phyloP scores from a whole-genome alignment of 2,888 invertebrate genomes.

The Drosophila limbata region DNA sequence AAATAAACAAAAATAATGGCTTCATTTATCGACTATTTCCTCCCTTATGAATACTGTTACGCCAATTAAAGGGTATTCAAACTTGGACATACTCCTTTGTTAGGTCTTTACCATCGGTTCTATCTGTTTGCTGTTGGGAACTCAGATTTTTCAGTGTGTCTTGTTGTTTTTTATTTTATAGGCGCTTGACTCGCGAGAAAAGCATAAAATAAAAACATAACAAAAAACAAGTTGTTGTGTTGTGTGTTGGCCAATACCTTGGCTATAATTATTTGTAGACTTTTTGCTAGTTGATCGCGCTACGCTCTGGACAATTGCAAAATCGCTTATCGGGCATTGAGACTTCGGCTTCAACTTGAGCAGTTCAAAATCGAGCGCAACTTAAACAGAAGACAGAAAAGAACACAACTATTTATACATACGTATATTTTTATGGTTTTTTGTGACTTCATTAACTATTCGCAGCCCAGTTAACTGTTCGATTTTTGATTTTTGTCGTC shows the following conservation, averaged over 20 bases:
- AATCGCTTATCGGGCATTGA: constrained; percentile 54
- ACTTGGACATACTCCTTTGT: background rate
- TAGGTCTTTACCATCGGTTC: background rate
- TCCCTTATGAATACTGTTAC: background rate
- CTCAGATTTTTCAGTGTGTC: constrained; percentile 15
- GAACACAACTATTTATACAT: constrained; percentile 5
- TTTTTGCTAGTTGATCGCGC: constrained; percentile 47
- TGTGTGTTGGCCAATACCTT: constrained; percentile 64
- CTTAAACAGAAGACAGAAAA: constrained; percentile 7
- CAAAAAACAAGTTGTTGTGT: constrained; percentile 35
- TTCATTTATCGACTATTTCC: background rate
- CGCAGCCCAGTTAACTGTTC: constrained; percentile 17
- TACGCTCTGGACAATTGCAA: constrained; percentile 46
- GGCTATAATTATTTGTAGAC: constrained; percentile 67
- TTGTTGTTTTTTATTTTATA: constrained; percentile 30
- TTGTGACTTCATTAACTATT: constrained; percentile 8
- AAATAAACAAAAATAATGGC: background rate
- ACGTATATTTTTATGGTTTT: background rate
- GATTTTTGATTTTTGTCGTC: constrained; percentile 16
- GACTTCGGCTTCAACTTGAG: constrained; percentile 6
- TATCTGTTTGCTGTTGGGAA: constrained; percentile 13
- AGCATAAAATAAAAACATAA: constrained; percentile 24
- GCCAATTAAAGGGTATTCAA: constrained; percentile 1
- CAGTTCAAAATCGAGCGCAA: constrained; percentile 8
- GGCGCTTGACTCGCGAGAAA: constrained; percentile 41